These are phyloP conservation scores for Nannoperca obscura DNA, from an alignment of 2,797 vertebrate species.

Conservation along the genomic window DNA sequence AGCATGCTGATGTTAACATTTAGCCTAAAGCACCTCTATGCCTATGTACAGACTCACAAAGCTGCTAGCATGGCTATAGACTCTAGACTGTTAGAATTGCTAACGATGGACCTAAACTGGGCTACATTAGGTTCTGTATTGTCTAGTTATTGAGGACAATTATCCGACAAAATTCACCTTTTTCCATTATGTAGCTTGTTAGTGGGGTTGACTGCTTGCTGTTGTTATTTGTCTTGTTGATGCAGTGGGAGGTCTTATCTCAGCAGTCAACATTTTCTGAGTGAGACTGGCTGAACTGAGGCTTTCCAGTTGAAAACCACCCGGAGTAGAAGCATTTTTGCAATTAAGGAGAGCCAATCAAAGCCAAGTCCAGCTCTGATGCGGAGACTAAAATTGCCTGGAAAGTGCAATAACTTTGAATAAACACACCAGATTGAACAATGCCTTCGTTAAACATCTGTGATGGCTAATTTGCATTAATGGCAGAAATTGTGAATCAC, in stretches of 20 bases:
- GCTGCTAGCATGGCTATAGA: background rate
- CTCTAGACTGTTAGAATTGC: background rate
- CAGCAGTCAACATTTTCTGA: constrained; percentile 2
- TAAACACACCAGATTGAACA: constrained; percentile 3
- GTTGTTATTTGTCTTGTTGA: constrained; percentile 3
- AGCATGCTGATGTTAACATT: background rate
- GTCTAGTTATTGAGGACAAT: background rate
- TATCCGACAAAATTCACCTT: background rate
- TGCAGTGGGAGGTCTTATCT: constrained; percentile 3
- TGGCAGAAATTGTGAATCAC: background rate
- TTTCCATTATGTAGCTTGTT: background rate
- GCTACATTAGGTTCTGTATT: background rate
- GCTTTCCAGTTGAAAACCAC: constrained; percentile 12
- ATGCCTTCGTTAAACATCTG: constrained; percentile 5
- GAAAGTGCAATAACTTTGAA: background rate
- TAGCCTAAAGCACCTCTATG: background rate
- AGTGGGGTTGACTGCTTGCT: background rate
- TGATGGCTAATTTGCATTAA: background rate
- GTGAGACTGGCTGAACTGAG: background rate
- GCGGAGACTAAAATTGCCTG: background rate
- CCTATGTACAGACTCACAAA: background rate
- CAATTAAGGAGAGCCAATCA: background rate
- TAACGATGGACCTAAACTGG: background rate
- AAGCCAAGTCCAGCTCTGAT: background rate
- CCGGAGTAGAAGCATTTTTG: constrained; percentile 2